Evolutionary conservation across 2,888 invertebrate genomes (phyloP), one percentile per base, ranked within the genome.

Genomic region (Drosophila longiperda): DNA sequence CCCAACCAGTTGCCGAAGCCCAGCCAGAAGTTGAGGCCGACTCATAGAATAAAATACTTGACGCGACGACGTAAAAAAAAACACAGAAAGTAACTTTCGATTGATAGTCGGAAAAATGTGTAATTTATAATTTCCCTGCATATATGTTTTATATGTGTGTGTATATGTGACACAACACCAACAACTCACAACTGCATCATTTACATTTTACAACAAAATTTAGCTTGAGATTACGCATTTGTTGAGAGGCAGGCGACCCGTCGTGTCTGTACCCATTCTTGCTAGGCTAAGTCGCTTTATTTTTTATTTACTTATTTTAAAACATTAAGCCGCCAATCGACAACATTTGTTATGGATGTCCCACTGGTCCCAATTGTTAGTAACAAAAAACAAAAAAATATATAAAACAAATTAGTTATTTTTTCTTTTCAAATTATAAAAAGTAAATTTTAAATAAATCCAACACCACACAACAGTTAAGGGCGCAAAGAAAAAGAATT

Each of bases 191-290:
- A 57, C 66, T 50, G 36, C 52, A 38, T 70, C 45, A 65, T 75
- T 78, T 81, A 66, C 58, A 70, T 50, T 76, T 79, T 70, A 64
- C 60, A 63, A 50, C 58, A 53, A 58, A 68, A 71, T 81, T 74
- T 73, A 76, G 82, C 87, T 76, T 85, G 78, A 80, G 78, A 78
- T 78, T 78, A 80, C 78, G 81, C 78, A 80, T 80, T 77, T 78
- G 67, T 80, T 80, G 48, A 61, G 53, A 57, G 61, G 74, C 45
- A 55, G 26, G 55, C 55, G 38, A 38, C 8, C 54, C 54, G 48
- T 62, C 34, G 53, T 53, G 68, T 80, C 64, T 60, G 64, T 78
- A 77, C 53, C 54, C 54, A 69, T 73, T 67, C 34, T 75, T 71
- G 71, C 64, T 75, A 79, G 75, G 62, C 65, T 78, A 60, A 69